Evolutionary conservation across 2,888 invertebrate species (phyloP).

Genomic region (Disparrhopalites patrizii): DNA sequence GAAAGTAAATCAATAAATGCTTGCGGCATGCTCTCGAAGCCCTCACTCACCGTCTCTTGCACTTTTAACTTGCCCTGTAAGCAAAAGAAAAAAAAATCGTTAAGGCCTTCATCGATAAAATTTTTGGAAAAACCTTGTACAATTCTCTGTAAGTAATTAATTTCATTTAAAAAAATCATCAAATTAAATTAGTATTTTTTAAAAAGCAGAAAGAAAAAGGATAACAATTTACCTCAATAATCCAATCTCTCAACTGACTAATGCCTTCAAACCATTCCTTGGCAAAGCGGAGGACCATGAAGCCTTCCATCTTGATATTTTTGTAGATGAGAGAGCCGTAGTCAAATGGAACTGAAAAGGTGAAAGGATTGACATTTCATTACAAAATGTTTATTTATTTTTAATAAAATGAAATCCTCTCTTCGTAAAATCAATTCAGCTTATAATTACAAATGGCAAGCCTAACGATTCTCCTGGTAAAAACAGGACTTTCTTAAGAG

Average conservation of each 20-base stretch:
- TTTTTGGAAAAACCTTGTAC: no score
- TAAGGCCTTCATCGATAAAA: no score
- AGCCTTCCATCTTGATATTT: slow-evolving; percentile 62
- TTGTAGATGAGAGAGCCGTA: slow-evolving; percentile 59
- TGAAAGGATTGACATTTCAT: background rate
- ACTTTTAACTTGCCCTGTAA: slow-evolving; percentile 64
- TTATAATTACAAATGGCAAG: no score
- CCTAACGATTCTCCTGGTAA: no score
- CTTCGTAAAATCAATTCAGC: no score
- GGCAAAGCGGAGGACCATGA: slow-evolving; percentile 49
- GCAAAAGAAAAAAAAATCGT: background rate
- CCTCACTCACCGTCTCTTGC: slow-evolving; percentile 65
- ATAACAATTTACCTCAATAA: slow-evolving; percentile 42
- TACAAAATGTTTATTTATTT: background rate
- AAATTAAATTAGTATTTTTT: no score
- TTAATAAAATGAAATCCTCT: no score
- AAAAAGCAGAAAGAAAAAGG: no score
- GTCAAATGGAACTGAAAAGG: slow-evolving; percentile 53
- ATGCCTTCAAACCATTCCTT: slow-evolving; percentile 62
- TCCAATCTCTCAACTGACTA: slow-evolving; percentile 51
- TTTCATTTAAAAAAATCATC: no score
- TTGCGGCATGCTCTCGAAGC: slow-evolving; percentile 69
- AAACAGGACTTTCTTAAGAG: no score
- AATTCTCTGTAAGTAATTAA: no score
- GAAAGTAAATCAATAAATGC: slow-evolving; percentile 63